phyloP scores from a whole-genome alignment of 2,797 vertebrate genomes.

The Cyprinodon diabolis region DNA sequence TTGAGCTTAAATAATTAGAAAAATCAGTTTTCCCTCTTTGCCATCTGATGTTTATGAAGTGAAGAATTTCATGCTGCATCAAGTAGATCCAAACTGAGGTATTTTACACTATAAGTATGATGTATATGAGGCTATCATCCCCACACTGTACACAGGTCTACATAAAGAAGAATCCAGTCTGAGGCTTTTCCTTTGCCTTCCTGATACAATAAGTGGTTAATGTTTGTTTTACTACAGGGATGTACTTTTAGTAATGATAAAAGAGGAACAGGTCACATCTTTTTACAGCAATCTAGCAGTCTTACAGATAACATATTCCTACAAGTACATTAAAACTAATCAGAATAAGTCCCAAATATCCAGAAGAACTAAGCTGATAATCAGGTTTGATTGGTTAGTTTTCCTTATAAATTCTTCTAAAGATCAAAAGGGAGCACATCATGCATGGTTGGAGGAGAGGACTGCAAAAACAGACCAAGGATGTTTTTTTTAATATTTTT shows the following conservation, averaged over 20 bases:
- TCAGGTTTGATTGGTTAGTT: conserved; percentile 45
- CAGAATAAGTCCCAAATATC: conserved; percentile 45
- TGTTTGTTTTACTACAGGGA: conserved; percentile 38
- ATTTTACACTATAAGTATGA: conserved; percentile 59
- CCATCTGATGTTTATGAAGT: conserved; percentile 44
- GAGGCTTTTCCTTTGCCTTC: conserved; percentile 24
- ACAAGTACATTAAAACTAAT: conserved; percentile 55
- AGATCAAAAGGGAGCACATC: conserved; percentile 59
- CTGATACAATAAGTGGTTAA: conserved; percentile 38
- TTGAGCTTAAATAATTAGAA: conserved; percentile 41
- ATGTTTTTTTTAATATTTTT: conserved; percentile 22
- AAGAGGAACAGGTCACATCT: conserved; percentile 34
- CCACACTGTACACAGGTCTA: conserved; percentile 51
- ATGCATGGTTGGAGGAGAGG: conserved; percentile 64
- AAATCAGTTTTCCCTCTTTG: conserved; percentile 21
- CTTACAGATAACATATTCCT: conserved; percentile 47
- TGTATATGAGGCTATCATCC: conserved; percentile 35
- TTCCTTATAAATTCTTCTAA: conserved; percentile 51
- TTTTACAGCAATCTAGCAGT: conserved; percentile 37
- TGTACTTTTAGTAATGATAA: conserved; percentile 24
- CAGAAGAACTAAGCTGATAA: conserved; percentile 52
- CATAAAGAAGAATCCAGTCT: conserved; percentile 38
- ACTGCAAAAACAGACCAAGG: conserved; percentile 48
- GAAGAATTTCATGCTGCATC: conserved; percentile 48
- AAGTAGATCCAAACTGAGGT: conserved; percentile 64